Evolutionary conservation across 2,797 vertebrate species (phyloP), one percentile per base, ranked within the genome.

Genomic region (Jordanella pulchra): DNA sequence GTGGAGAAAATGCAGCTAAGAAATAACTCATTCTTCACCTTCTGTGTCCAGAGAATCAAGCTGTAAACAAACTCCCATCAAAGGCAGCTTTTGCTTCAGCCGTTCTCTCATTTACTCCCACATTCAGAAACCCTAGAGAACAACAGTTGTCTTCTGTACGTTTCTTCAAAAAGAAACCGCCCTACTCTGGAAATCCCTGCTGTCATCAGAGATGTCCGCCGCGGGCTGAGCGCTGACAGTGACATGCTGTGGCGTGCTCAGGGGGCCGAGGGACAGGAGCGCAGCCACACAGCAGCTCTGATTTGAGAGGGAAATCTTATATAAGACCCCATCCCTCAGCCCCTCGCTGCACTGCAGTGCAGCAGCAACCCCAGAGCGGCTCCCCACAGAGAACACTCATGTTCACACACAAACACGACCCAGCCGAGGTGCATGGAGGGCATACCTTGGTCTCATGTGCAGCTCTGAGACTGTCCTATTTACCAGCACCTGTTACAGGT

Each of bases 321-420:
- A 85, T 91, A 93, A 92, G 89, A 87, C 86, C 84, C 83, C 76
- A 60, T 82, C 74, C 78, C 80, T 84, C 81, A 74, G 76, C 82
- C 78, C 79, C 70, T 80, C 69, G 81, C 86, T 87, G 78, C 84
- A 89, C 87, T 85, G 91, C 91, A 92, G 83, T 93, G 91, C 92
- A 93, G 91, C 89, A 91, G 84, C 85, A 89, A 84, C 90, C 88
- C 87, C 69, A 78, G 68, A 84, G 83, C 82, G 69, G 55, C 70
- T 79, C 80, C 61, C 71, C 64, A 79, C 54, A 25, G 68, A 58
- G 55, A 66, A 1, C 51, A 63, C 55, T 63, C 64, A 14, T 21
- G 58, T 63, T 47, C 2, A 12, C 30, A 44, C 53, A 50, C 50
- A 30, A 61, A 66, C 71, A 60, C 79, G 50, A 30, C 23, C 18